Percentiles rank a stretch among this genome's conserved stretches.
These are phyloP conservation scores for human (Homo sapiens) DNA, from an alignment of 2,113 vertebrate species.

Conservation along the genomic window GRCh38 chr12:72007001-72007500, in stretches of 20 bases:
- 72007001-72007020: not conserved
- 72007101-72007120: constrained; percentile 23
- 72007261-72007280: constrained; percentile 45
- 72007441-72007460: constrained; percentile 62
- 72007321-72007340: constrained; percentile 65
- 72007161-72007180: constrained; percentile 48
- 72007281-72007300: constrained; percentile 71
- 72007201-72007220: constrained; percentile 45
- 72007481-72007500: constrained; percentile 58
- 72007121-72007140: not conserved
- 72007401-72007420: constrained; percentile 75
- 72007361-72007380: constrained; percentile 78
- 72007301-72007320: constrained; percentile 60
- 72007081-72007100: constrained; percentile 37
- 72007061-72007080: not conserved
- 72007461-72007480: constrained; percentile 18
- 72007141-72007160: constrained; percentile 54
- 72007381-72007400: constrained; percentile 70
- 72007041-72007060: constrained; percentile 28
- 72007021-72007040: not conserved
- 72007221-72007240: constrained; percentile 58
- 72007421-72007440: constrained; percentile 80
- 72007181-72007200: constrained; percentile 19
- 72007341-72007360: constrained; percentile 70
- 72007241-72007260: constrained; percentile 54